Percentiles rank a stretch among this genome's conserved stretches.
These are phyloP conservation scores for Drosophila austrosaltans DNA, from an alignment of 2,888 invertebrate genomes.

Conservation along the genomic window DNA sequence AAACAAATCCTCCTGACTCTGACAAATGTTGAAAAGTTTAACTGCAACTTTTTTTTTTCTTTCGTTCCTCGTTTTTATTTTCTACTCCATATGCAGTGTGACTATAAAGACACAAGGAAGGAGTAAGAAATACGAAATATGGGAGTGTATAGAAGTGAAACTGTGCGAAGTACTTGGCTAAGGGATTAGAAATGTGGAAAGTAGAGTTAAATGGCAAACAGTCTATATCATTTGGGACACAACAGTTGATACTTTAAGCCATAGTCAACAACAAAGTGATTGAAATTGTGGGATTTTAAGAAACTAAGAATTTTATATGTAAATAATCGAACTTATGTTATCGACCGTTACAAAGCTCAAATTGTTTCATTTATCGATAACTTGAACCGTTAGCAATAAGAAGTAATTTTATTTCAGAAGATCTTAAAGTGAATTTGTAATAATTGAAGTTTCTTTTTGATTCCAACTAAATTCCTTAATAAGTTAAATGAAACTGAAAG, in stretches of 20 bases:
- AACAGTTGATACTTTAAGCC: background rate
- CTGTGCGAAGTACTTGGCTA: constrained; percentile 21
- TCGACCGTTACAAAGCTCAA: too few relatives aligned
- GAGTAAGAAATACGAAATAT: background rate
- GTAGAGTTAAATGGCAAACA: background rate
- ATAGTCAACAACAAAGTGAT: background rate
- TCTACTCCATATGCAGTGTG: constrained; percentile 40
- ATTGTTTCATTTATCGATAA: too few relatives aligned
- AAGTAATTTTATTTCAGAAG: too few relatives aligned
- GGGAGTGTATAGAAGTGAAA: constrained; percentile 16
- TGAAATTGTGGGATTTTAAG: background rate
- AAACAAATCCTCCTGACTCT: constrained; percentile 77
- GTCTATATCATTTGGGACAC: constrained; percentile 1
- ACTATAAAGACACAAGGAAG: background rate
- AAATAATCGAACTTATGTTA: background rate
- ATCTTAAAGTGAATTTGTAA: too few relatives aligned
- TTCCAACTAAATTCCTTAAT: too few relatives aligned
- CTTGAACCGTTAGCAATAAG: too few relatives aligned
- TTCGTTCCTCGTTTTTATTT: constrained; percentile 19
- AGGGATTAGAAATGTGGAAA: constrained; percentile 41
- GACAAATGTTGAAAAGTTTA: constrained; percentile 76
- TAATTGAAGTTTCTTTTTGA: too few relatives aligned
- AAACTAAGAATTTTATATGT: background rate
- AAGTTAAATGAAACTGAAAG: too few relatives aligned
- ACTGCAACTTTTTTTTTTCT: constrained; percentile 61